phyloP scores from a whole-genome alignment of 2,113 vertebrate genomes.

The Gasterosteus nipponicus region DNA sequence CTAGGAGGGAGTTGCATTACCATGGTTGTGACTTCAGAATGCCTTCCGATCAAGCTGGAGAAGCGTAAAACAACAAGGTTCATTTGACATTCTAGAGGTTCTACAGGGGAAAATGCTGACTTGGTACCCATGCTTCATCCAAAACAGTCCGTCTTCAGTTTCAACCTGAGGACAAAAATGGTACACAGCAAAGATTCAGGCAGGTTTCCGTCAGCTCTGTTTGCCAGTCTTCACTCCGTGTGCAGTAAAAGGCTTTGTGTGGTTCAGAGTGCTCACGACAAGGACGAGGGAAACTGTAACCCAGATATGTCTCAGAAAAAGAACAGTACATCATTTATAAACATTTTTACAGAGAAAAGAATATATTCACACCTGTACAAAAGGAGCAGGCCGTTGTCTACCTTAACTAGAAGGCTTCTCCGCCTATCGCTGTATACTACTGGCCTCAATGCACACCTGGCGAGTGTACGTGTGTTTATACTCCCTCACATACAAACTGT shows the following conservation, averaged over 20 bases:
- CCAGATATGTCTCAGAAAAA: constrained; percentile 56
- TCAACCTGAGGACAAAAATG: constrained; percentile 32
- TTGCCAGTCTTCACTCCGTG: constrained; percentile 44
- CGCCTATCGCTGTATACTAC: constrained; percentile 51
- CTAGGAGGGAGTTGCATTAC: constrained; percentile 59
- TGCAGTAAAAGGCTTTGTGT: constrained; percentile 69
- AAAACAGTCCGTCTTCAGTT: constrained; percentile 42
- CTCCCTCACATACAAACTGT: constrained; percentile 40
- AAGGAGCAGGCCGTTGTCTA: constrained; percentile 52
- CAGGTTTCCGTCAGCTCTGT: constrained; percentile 11
- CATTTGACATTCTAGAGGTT: constrained; percentile 65
- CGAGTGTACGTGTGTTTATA: constrained; percentile 33
- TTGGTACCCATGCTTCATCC: constrained; percentile 59
- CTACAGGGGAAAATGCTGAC: constrained; percentile 59
- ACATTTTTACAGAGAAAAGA: constrained; percentile 46
- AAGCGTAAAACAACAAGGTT: constrained; percentile 56
- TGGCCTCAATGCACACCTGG: constrained; percentile 69
- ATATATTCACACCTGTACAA: constrained; percentile 74
- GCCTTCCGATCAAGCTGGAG: constrained; percentile 65
- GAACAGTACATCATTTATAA: constrained; percentile 59
- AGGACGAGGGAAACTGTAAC: constrained; percentile 32
- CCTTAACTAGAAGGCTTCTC: constrained; percentile 52
- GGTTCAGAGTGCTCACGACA: constrained; percentile 59
- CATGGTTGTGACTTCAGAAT: constrained; percentile 42
- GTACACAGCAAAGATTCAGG: constrained; percentile 25